Conservation (phyloP, 2,888 invertebrate species). For the Metallyticus violacea region DNA sequence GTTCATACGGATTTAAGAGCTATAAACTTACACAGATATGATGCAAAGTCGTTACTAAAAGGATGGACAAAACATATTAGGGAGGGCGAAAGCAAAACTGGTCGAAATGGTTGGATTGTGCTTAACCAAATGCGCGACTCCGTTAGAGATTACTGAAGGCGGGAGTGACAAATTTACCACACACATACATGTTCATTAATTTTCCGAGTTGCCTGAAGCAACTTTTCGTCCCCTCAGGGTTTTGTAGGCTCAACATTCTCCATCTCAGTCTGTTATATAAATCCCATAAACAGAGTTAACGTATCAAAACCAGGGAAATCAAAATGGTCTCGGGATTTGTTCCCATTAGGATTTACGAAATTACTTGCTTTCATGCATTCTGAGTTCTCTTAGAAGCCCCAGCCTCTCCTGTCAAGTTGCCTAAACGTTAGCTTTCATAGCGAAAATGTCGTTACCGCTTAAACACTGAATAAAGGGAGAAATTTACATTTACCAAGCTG, state of each 20-base stretch:
- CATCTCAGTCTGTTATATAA: too few relatives aligned
- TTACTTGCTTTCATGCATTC: background rate
- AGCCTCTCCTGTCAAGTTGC: background rate
- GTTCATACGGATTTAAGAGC: background rate
- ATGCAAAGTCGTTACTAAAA: background rate
- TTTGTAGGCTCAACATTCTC: background rate
- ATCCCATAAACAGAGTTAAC: background rate
- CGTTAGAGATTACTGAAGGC: background rate
- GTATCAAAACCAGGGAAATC: background rate
- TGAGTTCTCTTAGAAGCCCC: background rate
- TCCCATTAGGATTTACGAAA: background rate
- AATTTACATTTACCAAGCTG: background rate
- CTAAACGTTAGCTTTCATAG: background rate
- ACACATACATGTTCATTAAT: background rate
- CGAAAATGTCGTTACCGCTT: background rate
- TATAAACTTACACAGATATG: background rate
- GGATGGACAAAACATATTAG: too few relatives aligned
- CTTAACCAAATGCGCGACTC: background rate
- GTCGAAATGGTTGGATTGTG: background rate
- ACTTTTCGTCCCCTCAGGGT: background rate
- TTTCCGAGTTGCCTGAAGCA: background rate
- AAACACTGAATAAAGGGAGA: background rate
- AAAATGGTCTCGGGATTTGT: background rate
- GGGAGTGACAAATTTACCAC: background rate
- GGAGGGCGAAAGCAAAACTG: too few relatives aligned